Evolutionary conservation across 2,888 invertebrate species (phyloP), one percentile per base, ranked within the genome.

Genomic region (Hoplodrina blanda): DNA sequence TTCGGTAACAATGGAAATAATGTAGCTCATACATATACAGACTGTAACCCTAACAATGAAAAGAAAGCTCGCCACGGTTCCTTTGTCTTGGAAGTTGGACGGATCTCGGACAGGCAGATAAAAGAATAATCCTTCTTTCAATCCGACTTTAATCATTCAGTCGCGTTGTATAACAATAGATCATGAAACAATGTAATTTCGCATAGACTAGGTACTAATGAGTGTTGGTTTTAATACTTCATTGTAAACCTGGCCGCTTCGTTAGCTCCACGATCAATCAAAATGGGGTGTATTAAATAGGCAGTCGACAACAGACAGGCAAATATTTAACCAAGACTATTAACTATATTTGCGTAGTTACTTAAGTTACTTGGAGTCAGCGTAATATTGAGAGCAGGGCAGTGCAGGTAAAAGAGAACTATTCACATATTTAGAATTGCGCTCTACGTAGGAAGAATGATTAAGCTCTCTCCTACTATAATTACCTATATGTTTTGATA

Each of bases 111-210:
- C 69, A 69, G 50, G 13, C 60, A 55, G 78, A 79, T 81, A 81
- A 82, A 79, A 73, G 69, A 79, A 82, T 73, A 82, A 65, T 65
- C 74, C 69, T 78, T 65, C 65, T 78, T 78, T 60, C 50, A 75
- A 76, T 55, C 30, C 44, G 37, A 54, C 68, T 76, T 68, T 67
- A 61, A 62, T 71, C 67, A 70, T 61, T 68, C n/a, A 52, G 61
- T 60, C 50, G 41, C 33, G 37, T 52, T 63, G 52, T 63, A 33
- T 50, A 73, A 73, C 80, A 76, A 76, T 76, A 74, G 75, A 59
- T 62, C 56, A 37, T 54, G 60, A 62, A 69, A 73, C 70, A 56
- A 76, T 69, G 63, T 66, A 54, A 60, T 62, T 69, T 69, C 19
- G 37, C 63, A 44, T 62, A 62, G 54, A 66, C 69, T 25, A 59